A percentile compares a stretch with the other conserved stretches of the same genome.
These are phyloP conservation scores for Anthoscopus minutus DNA, from an alignment of 2,113 vertebrate species.

Conservation along the genomic window DNA sequence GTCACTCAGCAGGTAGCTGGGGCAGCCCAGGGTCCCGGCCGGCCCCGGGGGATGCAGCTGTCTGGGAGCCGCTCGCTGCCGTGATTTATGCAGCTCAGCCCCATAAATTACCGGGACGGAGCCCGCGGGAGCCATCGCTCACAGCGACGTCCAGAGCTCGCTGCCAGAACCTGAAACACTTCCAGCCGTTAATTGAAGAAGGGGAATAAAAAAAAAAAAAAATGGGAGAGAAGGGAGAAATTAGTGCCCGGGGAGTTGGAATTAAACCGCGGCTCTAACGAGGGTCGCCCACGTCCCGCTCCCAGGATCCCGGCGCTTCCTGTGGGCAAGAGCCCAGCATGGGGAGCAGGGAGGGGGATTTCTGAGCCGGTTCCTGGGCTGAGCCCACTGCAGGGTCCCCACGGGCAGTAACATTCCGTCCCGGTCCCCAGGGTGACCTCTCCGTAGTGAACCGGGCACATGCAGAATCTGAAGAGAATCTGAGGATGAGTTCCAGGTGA, in stretches of 20 bases:
- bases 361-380: neutral
- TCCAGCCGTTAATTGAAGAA: constrained; percentile 41
- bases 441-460: neutral
- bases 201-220: fast-evolving
- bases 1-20: constrained; percentile 55
- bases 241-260: neutral
- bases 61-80: constrained; percentile 19
- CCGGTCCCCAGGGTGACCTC: neutral
- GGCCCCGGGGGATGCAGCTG: constrained; percentile 51
- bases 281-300: neutral
- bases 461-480: neutral
- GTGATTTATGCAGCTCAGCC: constrained; percentile 52
- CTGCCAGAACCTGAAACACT: constrained; percentile 54
- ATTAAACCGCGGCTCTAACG: neutral
- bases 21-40: constrained; percentile 39
- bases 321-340: neutral
- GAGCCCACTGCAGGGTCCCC: neutral
- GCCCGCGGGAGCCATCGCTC: constrained; percentile 62
- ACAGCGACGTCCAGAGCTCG: constrained; percentile 35
- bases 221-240: neutral
- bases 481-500: neutral
- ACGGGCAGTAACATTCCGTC: fast-evolving
- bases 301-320: neutral
- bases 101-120: constrained; percentile 58
- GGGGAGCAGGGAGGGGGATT: neutral